Evolutionary conservation across 1,140 invertebrate species (phyloP), one percentile per base, ranked within the genome.

Genomic region (Apis laboriosa): DNA sequence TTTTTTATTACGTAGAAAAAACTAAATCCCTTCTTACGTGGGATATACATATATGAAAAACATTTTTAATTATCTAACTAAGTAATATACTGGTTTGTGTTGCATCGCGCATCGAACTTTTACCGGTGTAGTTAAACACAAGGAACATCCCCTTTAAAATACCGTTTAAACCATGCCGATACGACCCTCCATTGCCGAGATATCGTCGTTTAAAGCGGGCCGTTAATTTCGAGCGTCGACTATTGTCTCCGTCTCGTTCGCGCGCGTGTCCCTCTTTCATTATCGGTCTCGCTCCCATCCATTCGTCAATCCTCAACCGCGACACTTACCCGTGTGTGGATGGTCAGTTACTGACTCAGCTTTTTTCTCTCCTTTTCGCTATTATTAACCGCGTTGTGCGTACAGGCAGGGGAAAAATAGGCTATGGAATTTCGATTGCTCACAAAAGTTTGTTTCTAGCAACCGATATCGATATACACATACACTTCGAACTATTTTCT

Each of bases 301-400:
- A 51, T 70, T 70, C 68, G 51, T 13, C 17, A 24, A 70, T 49
- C 34, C 34, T 19, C 34, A 49, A 49, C 17, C 43, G 28, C 43
- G 12, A 19, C 43, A 68, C 66, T 34, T 34, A 34, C 34, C 34
- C 34, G 34, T n/a, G 66, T 49, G 66, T 2, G 66, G 66, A n/a
- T 68, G 66, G 66, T 68, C 66, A 68, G 66, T 68, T 21, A 68
- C 66, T 53, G 43, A 51, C 43, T 71, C 68, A 53, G 15, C 15
- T 15, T 53, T 53, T 49, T 49, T 21, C 53, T 13, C 13, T 43
- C 34, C 34, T 49, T 49, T 68, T 28, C 34, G n/a, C 66, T 49
- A 49, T 49, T n/a, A 68, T 21, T 68, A 13, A 21, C 43, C 49
- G 15, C 49, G n/a, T 17, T 21, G 49, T 53, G 68, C 68, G 49